A percentile compares a stretch with the other conserved stretches of the same genome.
These are phyloP conservation scores for Anniella stebbinsi DNA, from an alignment of 2,797 vertebrate species.

Conservation along the genomic window DNA sequence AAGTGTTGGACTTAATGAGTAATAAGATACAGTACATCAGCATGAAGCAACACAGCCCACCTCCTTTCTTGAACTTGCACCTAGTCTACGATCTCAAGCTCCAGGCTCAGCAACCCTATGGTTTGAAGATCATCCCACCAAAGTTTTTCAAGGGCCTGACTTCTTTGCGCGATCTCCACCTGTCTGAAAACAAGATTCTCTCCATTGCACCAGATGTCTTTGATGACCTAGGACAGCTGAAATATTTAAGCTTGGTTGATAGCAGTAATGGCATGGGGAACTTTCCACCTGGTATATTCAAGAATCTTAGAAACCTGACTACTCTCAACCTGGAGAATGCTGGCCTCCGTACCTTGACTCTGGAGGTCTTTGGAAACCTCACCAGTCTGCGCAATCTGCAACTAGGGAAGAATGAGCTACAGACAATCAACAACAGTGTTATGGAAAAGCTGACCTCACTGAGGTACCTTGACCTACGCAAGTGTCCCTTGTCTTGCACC, in stretches of 20 bases:
- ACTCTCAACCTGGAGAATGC: conserved; percentile 83
- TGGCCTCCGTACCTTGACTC: conserved; percentile 82
- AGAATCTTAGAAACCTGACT: conserved; percentile 81
- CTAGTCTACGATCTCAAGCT: conserved; percentile 85
- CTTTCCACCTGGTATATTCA: conserved; percentile 85
- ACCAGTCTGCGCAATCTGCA: conserved; percentile 76
- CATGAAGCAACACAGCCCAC: not conserved
- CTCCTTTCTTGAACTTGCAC: conserved; percentile 84
- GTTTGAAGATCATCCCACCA: conserved; percentile 80
- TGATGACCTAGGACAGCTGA: conserved; percentile 82
- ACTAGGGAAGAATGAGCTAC: conserved; percentile 85
- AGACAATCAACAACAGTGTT: conserved; percentile 72
- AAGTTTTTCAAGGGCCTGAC: conserved; percentile 84
- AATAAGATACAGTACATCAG: conserved; percentile 81
- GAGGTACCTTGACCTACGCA: conserved; percentile 85
- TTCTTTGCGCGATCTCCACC: conserved; percentile 79
- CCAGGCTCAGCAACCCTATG: conserved; percentile 80
- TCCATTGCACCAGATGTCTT: conserved; percentile 77
- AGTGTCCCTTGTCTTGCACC: conserved; percentile 84
- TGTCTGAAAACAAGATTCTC: conserved; percentile 82
- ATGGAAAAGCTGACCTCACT: conserved; percentile 79
- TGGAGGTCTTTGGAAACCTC: conserved; percentile 86
- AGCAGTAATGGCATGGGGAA: conserved; percentile 81
- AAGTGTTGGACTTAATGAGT: conserved; percentile 80
- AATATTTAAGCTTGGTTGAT: conserved; percentile 78